A percentile compares a stretch with the other conserved stretches of the same genome.
These are phyloP conservation scores for Oncorhynchus clarkii DNA, from an alignment of 2,113 vertebrate genomes.

Conservation along the genomic window DNA sequence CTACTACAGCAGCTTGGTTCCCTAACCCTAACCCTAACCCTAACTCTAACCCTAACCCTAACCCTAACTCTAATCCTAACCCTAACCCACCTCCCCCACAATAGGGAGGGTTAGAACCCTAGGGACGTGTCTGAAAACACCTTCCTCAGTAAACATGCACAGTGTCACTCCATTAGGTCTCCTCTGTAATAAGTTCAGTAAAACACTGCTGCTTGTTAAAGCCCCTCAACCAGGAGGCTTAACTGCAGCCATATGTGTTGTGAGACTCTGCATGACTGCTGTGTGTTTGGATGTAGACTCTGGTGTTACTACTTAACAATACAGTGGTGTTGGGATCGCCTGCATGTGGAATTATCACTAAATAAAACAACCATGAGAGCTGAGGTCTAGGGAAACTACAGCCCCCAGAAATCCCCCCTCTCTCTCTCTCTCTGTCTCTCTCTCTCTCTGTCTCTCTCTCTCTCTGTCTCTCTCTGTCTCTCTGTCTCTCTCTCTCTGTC, in stretches of 20 bases:
- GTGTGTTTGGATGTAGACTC: not conserved
- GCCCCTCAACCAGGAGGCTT: not conserved
- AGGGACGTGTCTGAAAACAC: slow-evolving; percentile 40
- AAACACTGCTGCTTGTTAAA: slow-evolving; percentile 6
- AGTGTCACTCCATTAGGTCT: slow-evolving; percentile 31
- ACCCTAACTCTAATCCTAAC: no score
- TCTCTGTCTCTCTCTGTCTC: no score
- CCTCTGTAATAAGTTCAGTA: slow-evolving; percentile 35
- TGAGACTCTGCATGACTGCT: not conserved
- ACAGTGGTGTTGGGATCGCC: no score
- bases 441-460: no score
- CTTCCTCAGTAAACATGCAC: not conserved
- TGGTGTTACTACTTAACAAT: not conserved
- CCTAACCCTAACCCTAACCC: no score
- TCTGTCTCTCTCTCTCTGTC: no score
- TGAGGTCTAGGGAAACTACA: not conserved
- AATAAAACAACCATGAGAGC: no score
- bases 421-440: no score
- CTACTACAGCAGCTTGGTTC: no score
- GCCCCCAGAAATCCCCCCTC: not conserved
- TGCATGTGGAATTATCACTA: no score
- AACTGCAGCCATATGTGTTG: slow-evolving; percentile 31
- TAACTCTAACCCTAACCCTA: no score
- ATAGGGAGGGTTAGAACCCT: slow-evolving; percentile 22
- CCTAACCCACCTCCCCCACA: no score